Conservation (phyloP, 2,888 invertebrate species). For the Halocaridina rubra region DNA sequence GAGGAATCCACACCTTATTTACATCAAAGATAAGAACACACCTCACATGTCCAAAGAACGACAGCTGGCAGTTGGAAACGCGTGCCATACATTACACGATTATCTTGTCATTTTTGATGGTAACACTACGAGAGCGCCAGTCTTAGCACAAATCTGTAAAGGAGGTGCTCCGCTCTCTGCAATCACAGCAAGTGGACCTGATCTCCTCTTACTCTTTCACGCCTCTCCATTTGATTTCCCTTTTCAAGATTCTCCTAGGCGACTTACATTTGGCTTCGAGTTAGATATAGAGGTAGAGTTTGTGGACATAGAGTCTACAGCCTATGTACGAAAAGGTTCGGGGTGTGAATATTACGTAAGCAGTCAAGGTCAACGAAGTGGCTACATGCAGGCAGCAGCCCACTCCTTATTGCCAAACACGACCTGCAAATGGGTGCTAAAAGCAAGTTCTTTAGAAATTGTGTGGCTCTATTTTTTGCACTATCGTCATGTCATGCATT, state of each 20-base stretch:
- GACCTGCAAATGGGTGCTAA: constrained; percentile 79
- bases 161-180: constrained; percentile 71
- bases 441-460: constrained; percentile 74
- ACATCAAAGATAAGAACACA: constrained; percentile 65
- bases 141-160: constrained; percentile 82
- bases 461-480: constrained; percentile 88
- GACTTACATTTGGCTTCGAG: constrained; percentile 54
- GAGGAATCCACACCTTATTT: constrained; percentile 67
- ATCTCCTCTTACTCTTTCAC: constrained; percentile 54
- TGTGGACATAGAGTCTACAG: constrained; percentile 59
- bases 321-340: constrained; percentile 40
- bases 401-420: constrained; percentile 85
- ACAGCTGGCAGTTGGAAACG: constrained; percentile 78
- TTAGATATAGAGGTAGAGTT: constrained; percentile 59
- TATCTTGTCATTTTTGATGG: constrained; percentile 86
- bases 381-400: constrained; percentile 79
- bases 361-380: constrained; percentile 80
- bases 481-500: constrained; percentile 71
- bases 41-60: constrained; percentile 56
- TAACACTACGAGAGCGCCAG: constrained; percentile 73
- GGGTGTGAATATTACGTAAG: constrained; percentile 80
- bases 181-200: constrained; percentile 57
- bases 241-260: constrained; percentile 61
- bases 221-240: constrained; percentile 61
- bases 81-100: constrained; percentile 71